Base-by-base conservation (phyloP, 2,888 invertebrate species). In the Dendrolimus pini region DNA sequence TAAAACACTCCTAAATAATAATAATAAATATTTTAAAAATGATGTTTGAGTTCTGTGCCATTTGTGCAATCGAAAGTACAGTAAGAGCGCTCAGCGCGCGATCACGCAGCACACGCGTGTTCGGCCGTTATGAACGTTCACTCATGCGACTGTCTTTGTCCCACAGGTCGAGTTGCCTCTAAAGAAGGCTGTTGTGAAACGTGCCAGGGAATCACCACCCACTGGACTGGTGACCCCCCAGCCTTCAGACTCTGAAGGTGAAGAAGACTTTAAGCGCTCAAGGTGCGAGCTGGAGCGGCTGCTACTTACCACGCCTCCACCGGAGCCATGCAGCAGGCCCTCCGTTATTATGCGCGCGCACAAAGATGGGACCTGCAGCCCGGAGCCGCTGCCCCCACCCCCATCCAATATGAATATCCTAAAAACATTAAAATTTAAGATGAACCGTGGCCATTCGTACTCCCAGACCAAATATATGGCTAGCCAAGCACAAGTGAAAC, bases 321-420 rank as follows among this genome's bases (percentile, higher is more conserved):
- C 93, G 8, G 92, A 88, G 77, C 82, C 83, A 60, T 72, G 91
- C 84, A 59, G 85, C 82, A 62, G 92, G 71, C 80, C 94, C 42
- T 96, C 96, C 10, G 97, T 97, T 65, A 97, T 97, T 67, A 97
- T 96, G 96, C 93, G 93, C 67, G 96, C 95, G 8, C 94, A 95
- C 79, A 94, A 95, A 63, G 95, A 96, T 75, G 97, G 96, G 54
- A 94, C 95, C 52, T 95, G 94, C 85, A 91, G 90, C 67, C 88
- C 88, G 52, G 86, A 86, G 62, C 85, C 88, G 56, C 76, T 85
- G 57, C 82, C 78, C 41, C 83, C 82, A 54, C 79, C 83, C 41
- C 78, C 80, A 9, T 74, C 75, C 14, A 67, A 89, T 64, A 89
- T 92, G 74, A 94, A 95, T 78, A 92, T 95, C 59, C 80, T 95